Conservation (phyloP, 2,888 invertebrate species). For the Heliothis peltigera region DNA sequence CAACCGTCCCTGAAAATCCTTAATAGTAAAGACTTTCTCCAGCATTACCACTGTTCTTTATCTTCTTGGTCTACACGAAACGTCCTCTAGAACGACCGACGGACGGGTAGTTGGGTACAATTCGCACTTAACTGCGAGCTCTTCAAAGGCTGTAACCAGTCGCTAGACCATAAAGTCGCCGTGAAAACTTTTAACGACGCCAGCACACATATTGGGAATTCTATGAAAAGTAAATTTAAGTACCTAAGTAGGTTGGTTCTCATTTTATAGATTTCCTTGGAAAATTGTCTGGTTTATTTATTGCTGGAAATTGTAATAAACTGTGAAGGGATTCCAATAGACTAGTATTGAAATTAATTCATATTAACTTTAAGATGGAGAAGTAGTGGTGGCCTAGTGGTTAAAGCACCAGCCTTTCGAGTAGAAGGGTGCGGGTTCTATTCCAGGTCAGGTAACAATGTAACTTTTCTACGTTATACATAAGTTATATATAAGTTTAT, state of each 20-base stretch:
- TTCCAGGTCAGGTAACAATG: no score
- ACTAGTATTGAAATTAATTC: not conserved
- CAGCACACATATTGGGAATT: constrained; percentile 23
- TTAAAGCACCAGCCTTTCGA: no score
- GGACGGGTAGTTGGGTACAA: not conserved
- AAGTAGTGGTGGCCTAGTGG: no score
- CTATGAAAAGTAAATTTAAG: not conserved
- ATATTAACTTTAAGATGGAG: no score
- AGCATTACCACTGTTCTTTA: constrained; percentile 18
- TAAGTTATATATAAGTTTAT: no score
- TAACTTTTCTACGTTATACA: no score
- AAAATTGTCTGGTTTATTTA: not conserved
- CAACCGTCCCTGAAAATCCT: not conserved
- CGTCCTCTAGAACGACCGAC: constrained; percentile 5
- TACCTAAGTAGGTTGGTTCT: not conserved
- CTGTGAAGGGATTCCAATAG: no score
- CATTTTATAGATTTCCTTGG: not conserved
- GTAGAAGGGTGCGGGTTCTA: no score
- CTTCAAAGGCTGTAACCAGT: constrained; percentile 26
- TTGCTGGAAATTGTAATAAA: not conserved
- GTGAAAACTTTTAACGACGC: constrained; percentile 48
- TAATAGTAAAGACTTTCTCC: no score
- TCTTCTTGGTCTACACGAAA: constrained; percentile 13
- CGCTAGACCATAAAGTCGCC: constrained; percentile 11
- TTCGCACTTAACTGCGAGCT: constrained; percentile 33